Base-by-base conservation (phyloP, 2,113 vertebrate genomes). In the Thryonomys swinderianus region DNA sequence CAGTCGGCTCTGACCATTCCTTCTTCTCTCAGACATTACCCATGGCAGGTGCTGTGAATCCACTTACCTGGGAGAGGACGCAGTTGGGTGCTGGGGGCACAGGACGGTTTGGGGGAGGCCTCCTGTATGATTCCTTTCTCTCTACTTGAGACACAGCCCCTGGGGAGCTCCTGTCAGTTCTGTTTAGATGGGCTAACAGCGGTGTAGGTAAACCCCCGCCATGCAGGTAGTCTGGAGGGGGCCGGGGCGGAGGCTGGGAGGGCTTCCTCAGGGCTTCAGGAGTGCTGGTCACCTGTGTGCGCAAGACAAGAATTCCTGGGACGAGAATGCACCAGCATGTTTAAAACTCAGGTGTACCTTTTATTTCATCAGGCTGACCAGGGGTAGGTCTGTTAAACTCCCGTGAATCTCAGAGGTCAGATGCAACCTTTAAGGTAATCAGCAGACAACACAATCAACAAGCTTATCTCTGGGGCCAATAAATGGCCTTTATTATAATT, bases 101-200 rank as follows among this genome's bases (percentile, higher is more conserved):
- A 27, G 99, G 98, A 27, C 98, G 96, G 96, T 88, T 99, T 0
- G 98, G 99, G 25, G 99, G 98, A 25, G 97, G 98, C 73, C 98
- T 93, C 37, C 97, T 83, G 61, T 95, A 25, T 5, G 95, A 2
- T 3, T 98, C 97, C 69, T 93, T 98, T 0, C 64, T 79, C 0
- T 97, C 88, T 0, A 62, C 25, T 0, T 25, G 94, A 81, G 37
- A 27, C 0, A 1, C 27, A 0, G 93, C 30, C 23, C 88, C 37
- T 1, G 80, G 0, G 0, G 91, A 82, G 59, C 67, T 96, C 27
- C 86, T 96, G 5, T 45, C 4, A 0, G 87, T 1, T 5, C 40
- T 78, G 92, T 53, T 79, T 40, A 18, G 90, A 67, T 91, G 96
- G 2, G 32, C 7, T 20, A 82, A 51, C 79, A 95, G 42, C n/a